Base-by-base conservation (phyloP, 2,888 invertebrate genomes). In the Mythimna loreyi region DNA sequence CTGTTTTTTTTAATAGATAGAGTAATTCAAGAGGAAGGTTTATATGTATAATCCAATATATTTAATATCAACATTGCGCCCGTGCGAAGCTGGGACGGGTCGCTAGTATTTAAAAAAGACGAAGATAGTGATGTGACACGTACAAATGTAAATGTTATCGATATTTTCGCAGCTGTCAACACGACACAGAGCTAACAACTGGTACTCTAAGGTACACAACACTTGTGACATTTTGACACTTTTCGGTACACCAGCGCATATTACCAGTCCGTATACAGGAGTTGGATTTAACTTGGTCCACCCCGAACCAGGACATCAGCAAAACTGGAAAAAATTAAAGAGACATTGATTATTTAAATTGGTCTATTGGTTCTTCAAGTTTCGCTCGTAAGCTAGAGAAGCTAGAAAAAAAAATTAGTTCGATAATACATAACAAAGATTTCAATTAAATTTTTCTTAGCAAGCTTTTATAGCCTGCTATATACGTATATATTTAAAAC, bases 241-340 rank as follows among this genome's bases (percentile, higher is more conserved):
- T 70, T 69, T 67, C 23, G 72, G 71, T 61, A 80, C 75, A 72
- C 72, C 72, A 72, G 80, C 78, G 79, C 82, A 83, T 87, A 91
- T 95, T 96, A 96, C 96, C 96, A 85, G 96, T 96, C 88, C 95
- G 89, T 82, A 96, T 94, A 91, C 96, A 96, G 78, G 96, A 95
- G 84, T 95, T 96, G 52, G 90, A 92, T 88, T 95, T 94, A 62
- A 94, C 94, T 90, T 95, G 92, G 87, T 96, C 95, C 89, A 93
- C 95, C 78, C 96, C 96, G 86, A 96, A 94, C 96, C 96, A 96
- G 87, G 96, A 96, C 94, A 96, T 94, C 87, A 96, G 94, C 85
- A 96, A 94, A 89, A 96, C 96, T 96, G 95, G 70, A 96, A 95
- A 65, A 43, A 70, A 66, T 64, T 43, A 63, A 67, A 57, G 0